These are phyloP conservation scores for Serinus canaria DNA, from an alignment of 2,113 vertebrate species.

Conservation along the genomic window DNA sequence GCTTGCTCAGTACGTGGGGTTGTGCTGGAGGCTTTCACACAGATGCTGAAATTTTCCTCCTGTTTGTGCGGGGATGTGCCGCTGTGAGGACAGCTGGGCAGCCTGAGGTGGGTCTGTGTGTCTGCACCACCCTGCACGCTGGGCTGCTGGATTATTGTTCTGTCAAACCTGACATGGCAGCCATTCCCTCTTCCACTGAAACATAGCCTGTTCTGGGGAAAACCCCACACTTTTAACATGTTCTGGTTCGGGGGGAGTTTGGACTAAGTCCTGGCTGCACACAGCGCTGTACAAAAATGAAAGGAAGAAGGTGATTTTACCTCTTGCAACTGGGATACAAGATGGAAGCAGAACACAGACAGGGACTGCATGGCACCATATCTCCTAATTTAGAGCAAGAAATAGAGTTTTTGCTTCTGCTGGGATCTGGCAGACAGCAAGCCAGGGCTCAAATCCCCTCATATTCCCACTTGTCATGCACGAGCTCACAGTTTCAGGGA, in stretches of 20 bases:
- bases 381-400: not conserved
- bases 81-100: not conserved
- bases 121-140: not conserved
- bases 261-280: not conserved
- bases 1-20: not conserved
- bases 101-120: not conserved
- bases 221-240: accelerated
- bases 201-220: not conserved
- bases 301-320: not conserved
- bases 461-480: not conserved
- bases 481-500: not conserved
- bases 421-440: not conserved
- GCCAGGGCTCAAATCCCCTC: not conserved
- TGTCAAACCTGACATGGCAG: not conserved
- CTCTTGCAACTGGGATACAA: not conserved
- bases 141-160: not conserved
- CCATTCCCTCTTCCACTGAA: not conserved
- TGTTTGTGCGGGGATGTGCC: accelerated
- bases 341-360: not conserved
- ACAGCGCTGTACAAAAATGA: not conserved
- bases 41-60: not conserved
- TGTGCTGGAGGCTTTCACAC: not conserved
- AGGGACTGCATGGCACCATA: not conserved
- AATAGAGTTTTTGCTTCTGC: not conserved
- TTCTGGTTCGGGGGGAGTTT: not conserved